Percentiles rank a stretch among this genome's conserved stretches.
These are phyloP conservation scores for Brotogeris chrysoptera DNA, from an alignment of 2,797 vertebrate genomes.

Conservation along the genomic window DNA sequence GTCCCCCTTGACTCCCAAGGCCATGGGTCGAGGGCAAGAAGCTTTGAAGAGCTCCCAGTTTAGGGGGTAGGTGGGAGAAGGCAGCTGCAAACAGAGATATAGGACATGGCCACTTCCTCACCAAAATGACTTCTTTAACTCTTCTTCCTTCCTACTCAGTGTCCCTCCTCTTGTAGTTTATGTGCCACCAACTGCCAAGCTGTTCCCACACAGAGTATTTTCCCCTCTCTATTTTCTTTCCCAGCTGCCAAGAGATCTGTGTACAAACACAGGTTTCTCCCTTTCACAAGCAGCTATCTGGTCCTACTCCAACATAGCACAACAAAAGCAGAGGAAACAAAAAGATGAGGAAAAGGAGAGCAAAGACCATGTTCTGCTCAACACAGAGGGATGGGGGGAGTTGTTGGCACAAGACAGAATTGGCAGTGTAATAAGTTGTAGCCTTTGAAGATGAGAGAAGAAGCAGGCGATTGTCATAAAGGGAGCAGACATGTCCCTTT, in stretches of 20 bases:
- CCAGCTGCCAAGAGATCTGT: not conserved
- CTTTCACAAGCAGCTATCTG: not conserved
- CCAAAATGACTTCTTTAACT: not conserved
- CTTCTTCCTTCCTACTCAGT: not conserved
- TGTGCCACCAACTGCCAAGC: not conserved
- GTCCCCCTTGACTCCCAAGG: not conserved
- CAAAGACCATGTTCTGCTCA: not conserved
- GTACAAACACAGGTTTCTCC: not conserved
- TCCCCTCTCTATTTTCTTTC: not conserved
- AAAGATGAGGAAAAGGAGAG: not conserved
- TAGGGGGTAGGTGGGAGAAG: not conserved
- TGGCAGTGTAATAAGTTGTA: not conserved
- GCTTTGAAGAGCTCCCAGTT: constrained; percentile 6
- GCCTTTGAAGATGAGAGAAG: constrained; percentile 61
- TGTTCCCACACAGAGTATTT: not conserved
- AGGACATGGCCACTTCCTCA: not conserved
- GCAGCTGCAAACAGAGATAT: not conserved
- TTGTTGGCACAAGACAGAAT: not conserved
- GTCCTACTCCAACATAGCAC: not conserved
- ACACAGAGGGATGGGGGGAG: not conserved
- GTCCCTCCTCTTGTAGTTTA: not conserved
- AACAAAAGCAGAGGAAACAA: not conserved
- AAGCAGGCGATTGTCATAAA: constrained; percentile 38
- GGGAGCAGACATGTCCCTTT: not conserved
- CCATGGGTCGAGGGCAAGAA: not conserved